Evolutionary conservation across 2,797 vertebrate genomes (phyloP).

Genomic region (Muraenolepis orangiensis): DNA sequence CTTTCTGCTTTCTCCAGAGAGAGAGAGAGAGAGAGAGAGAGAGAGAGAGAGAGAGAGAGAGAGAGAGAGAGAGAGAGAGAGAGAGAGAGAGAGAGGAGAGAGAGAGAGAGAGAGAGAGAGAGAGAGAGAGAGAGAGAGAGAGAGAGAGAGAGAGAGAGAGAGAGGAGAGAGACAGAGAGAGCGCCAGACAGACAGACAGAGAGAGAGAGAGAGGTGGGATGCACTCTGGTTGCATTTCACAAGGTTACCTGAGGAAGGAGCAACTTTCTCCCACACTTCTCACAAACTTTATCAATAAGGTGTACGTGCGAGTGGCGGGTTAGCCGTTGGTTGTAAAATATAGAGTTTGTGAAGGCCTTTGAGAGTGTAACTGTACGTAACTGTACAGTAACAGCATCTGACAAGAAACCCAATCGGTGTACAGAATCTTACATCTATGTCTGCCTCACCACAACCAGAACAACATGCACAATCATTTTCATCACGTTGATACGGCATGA

Average conservation of each 20-base stretch:
- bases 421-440: neutral
- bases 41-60: constrained; percentile 1
- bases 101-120: neutral
- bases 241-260: constrained; percentile 14
- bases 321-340: too few species aligned
- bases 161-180: too few species aligned
- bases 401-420: neutral
- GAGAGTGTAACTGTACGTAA: neutral
- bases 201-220: constrained; percentile 15
- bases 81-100: neutral
- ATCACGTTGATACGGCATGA: neutral
- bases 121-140: neutral
- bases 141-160: neutral
- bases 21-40: neutral
- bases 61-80: constrained; percentile 13
- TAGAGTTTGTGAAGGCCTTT: neutral
- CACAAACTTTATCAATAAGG: neutral
- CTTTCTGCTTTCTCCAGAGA: neutral
- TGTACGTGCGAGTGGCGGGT: neutral
- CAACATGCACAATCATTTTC: neutral
- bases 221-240: constrained; percentile 31
- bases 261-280: constrained; percentile 1
- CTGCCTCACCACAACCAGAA: neutral
- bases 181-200: too few species aligned
- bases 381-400: neutral